Evolutionary conservation across 2,888 invertebrate genomes (phyloP).

Genomic region (Hermaeophaga mercurialis): DNA sequence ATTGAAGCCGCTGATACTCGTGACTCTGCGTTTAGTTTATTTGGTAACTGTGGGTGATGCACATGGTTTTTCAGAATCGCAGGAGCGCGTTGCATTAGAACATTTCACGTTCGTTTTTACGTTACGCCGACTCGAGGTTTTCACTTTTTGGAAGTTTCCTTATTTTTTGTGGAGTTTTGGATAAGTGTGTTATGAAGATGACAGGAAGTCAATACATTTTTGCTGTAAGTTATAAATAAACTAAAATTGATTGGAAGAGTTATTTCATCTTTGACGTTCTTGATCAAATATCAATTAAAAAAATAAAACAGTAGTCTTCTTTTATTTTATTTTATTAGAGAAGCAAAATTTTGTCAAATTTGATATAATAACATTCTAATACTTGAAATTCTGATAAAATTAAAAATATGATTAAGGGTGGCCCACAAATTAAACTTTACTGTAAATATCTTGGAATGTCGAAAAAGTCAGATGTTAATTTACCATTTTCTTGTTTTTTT

Average conservation of each 20-base stretch:
- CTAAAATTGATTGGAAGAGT: background rate
- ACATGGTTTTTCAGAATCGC: constrained; percentile 50
- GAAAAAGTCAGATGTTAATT: too few species aligned
- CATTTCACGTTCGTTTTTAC: constrained; percentile 21
- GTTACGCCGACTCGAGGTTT: constrained; percentile 5
- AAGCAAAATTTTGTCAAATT: too few species aligned
- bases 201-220: background rate
- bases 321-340: too few species aligned
- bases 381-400: too few species aligned
- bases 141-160: background rate
- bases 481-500: too few species aligned
- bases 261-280: too few species aligned
- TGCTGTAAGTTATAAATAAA: background rate
- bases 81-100: constrained; percentile 28
- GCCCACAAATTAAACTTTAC: too few species aligned
- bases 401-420: too few species aligned
- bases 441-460: too few species aligned
- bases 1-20: constrained; percentile 49
- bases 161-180: background rate
- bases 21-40: constrained; percentile 52
- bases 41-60: constrained; percentile 54
- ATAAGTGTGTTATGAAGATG: background rate
- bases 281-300: too few species aligned
- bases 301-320: too few species aligned
- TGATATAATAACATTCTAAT: too few species aligned